These are phyloP conservation scores for Apotomis capreana DNA, from an alignment of 2,888 invertebrate genomes.

Conservation along the genomic window DNA sequence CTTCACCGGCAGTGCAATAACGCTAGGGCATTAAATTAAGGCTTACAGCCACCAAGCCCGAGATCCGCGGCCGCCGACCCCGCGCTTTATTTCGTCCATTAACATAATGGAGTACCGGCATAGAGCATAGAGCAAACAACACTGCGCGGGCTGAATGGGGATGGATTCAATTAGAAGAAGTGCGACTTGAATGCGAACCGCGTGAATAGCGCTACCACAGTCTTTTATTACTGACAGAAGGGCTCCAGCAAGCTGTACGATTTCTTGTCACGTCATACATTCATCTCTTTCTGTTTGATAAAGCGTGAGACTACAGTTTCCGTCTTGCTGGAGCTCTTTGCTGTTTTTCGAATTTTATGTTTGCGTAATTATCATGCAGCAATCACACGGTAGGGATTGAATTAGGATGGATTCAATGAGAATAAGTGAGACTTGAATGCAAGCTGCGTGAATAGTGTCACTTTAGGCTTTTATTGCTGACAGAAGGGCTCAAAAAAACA, in stretches of 20 bases:
- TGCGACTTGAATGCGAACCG: constrained; percentile 36
- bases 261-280: background rate
- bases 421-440: constrained; percentile 17
- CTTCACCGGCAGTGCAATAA: constrained; percentile 12
- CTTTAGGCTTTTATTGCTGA: background rate
- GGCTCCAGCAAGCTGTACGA: background rate
- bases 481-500: background rate
- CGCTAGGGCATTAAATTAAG: constrained; percentile 27
- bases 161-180: constrained; percentile 41
- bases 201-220: constrained; percentile 25
- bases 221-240: background rate
- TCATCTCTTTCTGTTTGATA: background rate
- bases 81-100: constrained; percentile 37
- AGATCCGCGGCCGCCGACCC: constrained; percentile 20
- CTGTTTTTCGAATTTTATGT: too few species aligned
- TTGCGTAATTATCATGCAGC: background rate
- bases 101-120: constrained; percentile 32
- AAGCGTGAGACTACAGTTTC: background rate
- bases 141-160: constrained; percentile 21
- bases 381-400: too few species aligned
- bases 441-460: constrained; percentile 26
- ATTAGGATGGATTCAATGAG: too few species aligned
- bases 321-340: too few species aligned
- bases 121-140: constrained; percentile 23
- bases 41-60: constrained; percentile 24